Base-by-base conservation (phyloP, 2,888 invertebrate genomes). In the Myopa tessellatipennis region DNA sequence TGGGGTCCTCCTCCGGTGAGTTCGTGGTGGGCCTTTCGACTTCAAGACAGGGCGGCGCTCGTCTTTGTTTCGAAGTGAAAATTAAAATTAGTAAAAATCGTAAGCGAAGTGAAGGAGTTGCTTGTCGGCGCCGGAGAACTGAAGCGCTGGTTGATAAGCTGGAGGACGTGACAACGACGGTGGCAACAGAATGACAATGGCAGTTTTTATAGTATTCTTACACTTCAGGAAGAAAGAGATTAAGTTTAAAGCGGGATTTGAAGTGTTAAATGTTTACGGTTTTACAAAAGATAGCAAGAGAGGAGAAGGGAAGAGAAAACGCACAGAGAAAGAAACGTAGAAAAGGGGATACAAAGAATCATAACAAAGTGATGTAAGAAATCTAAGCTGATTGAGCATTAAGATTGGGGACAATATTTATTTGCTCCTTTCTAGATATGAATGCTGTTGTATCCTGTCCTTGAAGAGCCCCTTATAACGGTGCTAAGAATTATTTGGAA, bases 21-120 rank as follows among this genome's bases (percentile, higher is more conserved):
- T 55, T 8, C 10, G 38, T 36, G 16, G 10, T 36, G 50, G 34
- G 58, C 14, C n/a, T n/a, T 18, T 65, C 26, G 18, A 3, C 45
- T 26, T 52, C 73, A 18, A 77, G 70, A 73, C 79, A 70, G 79
- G 16, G 36, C 7, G 12, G 38, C 38, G 36, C 16, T 65, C 16
- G 34, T 78, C 81, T 80, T 84, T 83, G 84, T 84, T 82, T 80
- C 36, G 81, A 67, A 79, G 82, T 83, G 81, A 82, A 85, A 86
- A 86, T 86, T 86, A 85, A 87, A 87, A 86, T 86, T 86, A 85
- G 87, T 86, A 86, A 87, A 86, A 86, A 86, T 82, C 79, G 71
- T 78, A 81, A 82, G 72, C 73, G 61, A 76, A 75, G 67, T 65
- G 71, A 76, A 71, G 71, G 71, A 76, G 63, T 50, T 75, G 68